Base-by-base conservation (phyloP, 2,113 vertebrate species). In the Chaetura pelagica region DNA sequence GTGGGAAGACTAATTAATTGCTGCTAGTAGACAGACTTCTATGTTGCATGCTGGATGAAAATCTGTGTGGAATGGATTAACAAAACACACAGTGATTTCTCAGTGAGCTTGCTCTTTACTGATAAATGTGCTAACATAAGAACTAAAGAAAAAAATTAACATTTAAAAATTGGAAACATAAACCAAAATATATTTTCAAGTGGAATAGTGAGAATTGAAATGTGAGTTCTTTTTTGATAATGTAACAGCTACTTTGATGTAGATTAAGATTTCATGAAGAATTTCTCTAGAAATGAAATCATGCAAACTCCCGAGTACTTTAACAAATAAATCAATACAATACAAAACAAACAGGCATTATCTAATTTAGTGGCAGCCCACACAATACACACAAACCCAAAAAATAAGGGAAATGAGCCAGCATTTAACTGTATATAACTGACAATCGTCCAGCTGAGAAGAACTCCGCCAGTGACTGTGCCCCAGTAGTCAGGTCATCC, bases 231-330 rank as follows among this genome's bases (percentile, higher is more conserved):
- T 46, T 66, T 49, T 44, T 75, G 24, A 46, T 62, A 79, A 15
- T 1, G 5, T 61, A 79, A 22, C 61, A 68, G 4, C 35, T 54
- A 58, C 71, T 84, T 84, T 75, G 49, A 79, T 57, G n/a, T 84
- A 88, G 48, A 88, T 94, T 64, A 94, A 96, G 84, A 87, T 94
- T 92, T 95, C 69, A 91, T 83, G n/a, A 93, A 87, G 10, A 66
- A 66, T 82, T 95, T 72, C 48, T 92, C 66, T 46, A 58, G 58
- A 85, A 93, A 87, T 69, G 51, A 93, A 92, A 85, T 86, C 85
- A 73, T 69, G 75, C 49, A 83, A 66, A 49, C 35, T 93, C 15
- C n/a, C 66, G 67, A 96, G 63, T 46, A 82, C 38, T 85, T 87
- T 69, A 82, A 61, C 26, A 68, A 88, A 90, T 69, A 92, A 97